These are phyloP conservation scores for Ptilonorhynchus violaceus DNA, from an alignment of 2,113 vertebrate species.

Conservation along the genomic window DNA sequence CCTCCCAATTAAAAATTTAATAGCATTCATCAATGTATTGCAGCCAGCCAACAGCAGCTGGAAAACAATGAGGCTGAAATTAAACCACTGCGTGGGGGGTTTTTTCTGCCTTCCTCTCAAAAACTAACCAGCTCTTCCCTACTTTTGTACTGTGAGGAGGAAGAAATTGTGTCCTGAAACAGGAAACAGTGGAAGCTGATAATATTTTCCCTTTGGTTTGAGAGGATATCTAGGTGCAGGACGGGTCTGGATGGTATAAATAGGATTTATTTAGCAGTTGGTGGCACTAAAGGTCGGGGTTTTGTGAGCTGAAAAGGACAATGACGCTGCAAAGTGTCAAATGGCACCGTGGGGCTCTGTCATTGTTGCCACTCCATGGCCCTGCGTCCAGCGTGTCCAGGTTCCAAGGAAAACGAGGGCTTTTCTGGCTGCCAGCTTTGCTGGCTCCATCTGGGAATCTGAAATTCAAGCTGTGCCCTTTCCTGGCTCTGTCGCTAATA, in stretches of 20 bases:
- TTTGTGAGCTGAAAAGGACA: neutral
- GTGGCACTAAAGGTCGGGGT: neutral
- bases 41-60: neutral
- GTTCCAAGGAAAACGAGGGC: neutral
- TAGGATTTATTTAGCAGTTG: neutral
- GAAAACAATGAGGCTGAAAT: neutral
- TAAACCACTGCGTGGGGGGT: neutral
- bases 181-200: neutral
- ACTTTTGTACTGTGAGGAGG: neutral
- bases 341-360: neutral
- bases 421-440: constrained; percentile 16
- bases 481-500: constrained; percentile 12
- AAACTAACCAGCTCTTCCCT: neutral
- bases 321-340: neutral
- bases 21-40: neutral
- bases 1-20: neutral
- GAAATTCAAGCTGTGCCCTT: constrained; percentile 37
- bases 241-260: neutral
- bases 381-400: neutral
- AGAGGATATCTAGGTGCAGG: neutral
- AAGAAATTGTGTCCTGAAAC: neutral
- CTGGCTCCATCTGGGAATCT: constrained; percentile 39
- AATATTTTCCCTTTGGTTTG: neutral
- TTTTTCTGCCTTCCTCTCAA: neutral
- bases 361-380: neutral